Evolutionary conservation across 1,140 invertebrate genomes (phyloP), one percentile per base, ranked within the genome.

Genomic region (Heliothis virescens): DNA sequence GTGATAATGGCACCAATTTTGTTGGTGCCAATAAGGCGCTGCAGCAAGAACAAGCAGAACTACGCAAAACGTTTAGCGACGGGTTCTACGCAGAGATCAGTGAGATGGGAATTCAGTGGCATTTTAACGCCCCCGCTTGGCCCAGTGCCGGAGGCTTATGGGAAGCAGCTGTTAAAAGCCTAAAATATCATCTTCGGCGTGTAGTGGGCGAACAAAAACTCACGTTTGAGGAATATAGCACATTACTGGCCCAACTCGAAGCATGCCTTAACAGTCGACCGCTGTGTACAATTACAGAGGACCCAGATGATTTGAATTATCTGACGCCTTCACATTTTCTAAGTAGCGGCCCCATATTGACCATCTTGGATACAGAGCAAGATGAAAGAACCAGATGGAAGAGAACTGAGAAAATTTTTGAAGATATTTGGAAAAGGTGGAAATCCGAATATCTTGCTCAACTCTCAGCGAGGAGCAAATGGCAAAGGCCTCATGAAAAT

Each of bases 381-480:
- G 72, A 74, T 74, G 26, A 21, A 48, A 34, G 72, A 16, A 74
- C 53, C 5, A 59, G 72, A 11, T 74, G 72, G 72, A n/a, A 59
- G 15, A 15, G 29, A 41, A 57, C 50, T 3, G 21, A 57, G 16
- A 74, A 74, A 48, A 29, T 60, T 13, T 74, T 47, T 13, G 53
- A 72, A 72, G 69, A 72, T 72, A 34, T 72, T 26, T 72, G 69
- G 69, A 72, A 72, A 2, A 55, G 69, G 53, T 74, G 72, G 72
- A 18, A 60, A 21, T 47, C 72, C 29, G 55, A 74, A 60, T 74
- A 74, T 60, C 34, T 74, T 11, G 18, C 71, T 11, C 53, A 74
- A 74, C 50, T 74, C 26, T 41, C 13, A 9, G 1, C 34, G 9
- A 47, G 72, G 7, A 59, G 15, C 55, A 60, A 74, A 41, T 74